Conservation (phyloP, 2,888 invertebrate species). For the Polia nebulosa region DNA sequence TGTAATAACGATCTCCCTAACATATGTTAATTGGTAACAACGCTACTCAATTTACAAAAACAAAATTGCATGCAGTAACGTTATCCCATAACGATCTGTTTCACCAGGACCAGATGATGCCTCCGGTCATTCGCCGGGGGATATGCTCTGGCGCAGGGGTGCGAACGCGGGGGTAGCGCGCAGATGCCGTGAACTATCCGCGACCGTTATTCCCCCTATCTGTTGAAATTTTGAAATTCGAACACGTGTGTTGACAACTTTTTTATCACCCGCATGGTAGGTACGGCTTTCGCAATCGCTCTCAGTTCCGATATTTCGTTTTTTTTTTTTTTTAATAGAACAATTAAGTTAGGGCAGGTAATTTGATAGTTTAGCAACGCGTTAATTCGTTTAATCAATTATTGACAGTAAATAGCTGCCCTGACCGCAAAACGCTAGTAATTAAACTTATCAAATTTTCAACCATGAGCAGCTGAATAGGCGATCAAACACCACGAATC, state of each 20-base stretch:
- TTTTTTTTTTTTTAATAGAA: slow-evolving; percentile 43
- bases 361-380: slow-evolving; percentile 35
- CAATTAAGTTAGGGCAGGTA: slow-evolving; percentile 52
- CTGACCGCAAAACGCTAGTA: slow-evolving; percentile 4
- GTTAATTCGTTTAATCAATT: slow-evolving; percentile 5
- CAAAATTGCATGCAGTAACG: slow-evolving; percentile 68
- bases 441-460: slow-evolving; percentile 16
- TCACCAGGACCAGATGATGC: slow-evolving; percentile 81
- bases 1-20: slow-evolving; percentile 59
- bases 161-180: slow-evolving; percentile 75
- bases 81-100: slow-evolving; percentile 73
- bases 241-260: slow-evolving; percentile 89
- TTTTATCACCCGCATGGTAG: slow-evolving; percentile 82
- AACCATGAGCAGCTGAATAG: neutral
- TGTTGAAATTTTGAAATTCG: slow-evolving; percentile 84
- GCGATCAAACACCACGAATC: neutral
- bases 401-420: neutral
- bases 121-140: slow-evolving; percentile 76
- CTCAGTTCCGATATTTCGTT: slow-evolving; percentile 45
- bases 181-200: slow-evolving; percentile 82
- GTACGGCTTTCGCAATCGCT: slow-evolving; percentile 72
- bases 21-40: slow-evolving; percentile 67
- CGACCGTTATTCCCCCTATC: slow-evolving; percentile 89
- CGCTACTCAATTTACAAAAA: slow-evolving; percentile 69
- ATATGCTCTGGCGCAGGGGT: slow-evolving; percentile 66